phyloP scores from a whole-genome alignment of 92 coral and sea anemone species.

The Virgularia gustaviana region DNA sequence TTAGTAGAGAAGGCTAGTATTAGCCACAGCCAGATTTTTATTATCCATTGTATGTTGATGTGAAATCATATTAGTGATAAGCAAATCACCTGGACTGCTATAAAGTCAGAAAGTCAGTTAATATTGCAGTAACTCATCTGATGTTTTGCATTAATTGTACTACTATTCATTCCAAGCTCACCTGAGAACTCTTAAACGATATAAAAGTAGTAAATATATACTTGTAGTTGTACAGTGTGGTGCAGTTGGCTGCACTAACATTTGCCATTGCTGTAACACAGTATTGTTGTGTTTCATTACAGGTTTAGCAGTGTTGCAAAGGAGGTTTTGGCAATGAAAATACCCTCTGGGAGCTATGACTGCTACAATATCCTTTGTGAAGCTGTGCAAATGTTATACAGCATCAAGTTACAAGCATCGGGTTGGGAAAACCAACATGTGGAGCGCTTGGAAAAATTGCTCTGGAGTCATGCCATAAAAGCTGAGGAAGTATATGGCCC shows the following conservation, averaged over 20 bases:
- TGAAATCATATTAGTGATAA: too few relatives aligned
- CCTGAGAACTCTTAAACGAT: too few relatives aligned
- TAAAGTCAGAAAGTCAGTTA: too few relatives aligned
- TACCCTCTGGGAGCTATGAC: constrained; percentile 61
- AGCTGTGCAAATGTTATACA: constrained; percentile 46
- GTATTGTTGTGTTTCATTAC: constrained; percentile 1
- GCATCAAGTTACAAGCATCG: constrained; percentile 11
- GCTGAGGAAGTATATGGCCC: constrained; percentile 67
- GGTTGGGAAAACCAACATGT: constrained; percentile 45
- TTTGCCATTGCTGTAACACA: too few relatives aligned
- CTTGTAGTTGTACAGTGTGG: too few relatives aligned
- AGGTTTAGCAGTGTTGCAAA: constrained; percentile 60
- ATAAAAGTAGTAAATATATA: too few relatives aligned
- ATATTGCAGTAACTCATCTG: too few relatives aligned
- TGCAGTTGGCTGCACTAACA: too few relatives aligned
- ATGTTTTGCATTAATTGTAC: too few relatives aligned
- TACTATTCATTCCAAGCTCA: too few relatives aligned
- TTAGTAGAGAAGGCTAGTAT: not conserved
- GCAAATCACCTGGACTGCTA: too few relatives aligned
- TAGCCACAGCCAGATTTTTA: constrained; percentile 3
- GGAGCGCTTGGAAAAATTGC: constrained; percentile 32
- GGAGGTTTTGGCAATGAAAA: constrained; percentile 66
- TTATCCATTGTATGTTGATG: too few relatives aligned
- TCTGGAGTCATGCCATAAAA: constrained; percentile 61
- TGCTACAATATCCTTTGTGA: constrained; percentile 44